These are phyloP conservation scores for Xestia sexstrigata DNA, from an alignment of 2,888 invertebrate genomes.

Conservation along the genomic window DNA sequence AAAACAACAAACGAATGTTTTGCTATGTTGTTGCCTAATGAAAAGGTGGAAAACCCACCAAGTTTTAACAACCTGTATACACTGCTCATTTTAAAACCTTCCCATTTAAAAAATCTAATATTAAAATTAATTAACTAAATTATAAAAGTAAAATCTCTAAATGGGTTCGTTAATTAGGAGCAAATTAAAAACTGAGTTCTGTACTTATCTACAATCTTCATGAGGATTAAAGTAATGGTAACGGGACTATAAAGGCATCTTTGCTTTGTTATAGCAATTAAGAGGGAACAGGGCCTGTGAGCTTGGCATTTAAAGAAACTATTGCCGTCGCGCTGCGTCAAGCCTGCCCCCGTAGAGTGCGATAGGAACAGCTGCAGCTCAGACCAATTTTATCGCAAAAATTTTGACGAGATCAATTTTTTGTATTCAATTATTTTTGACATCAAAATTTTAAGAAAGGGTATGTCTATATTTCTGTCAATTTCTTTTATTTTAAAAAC, in stretches of 20 bases:
- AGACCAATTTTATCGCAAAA: too few relatives aligned
- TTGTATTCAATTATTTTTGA: too few relatives aligned
- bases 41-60: not conserved
- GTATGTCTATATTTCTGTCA: too few relatives aligned
- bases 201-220: slow-evolving; percentile 19
- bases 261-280: slow-evolving; percentile 19
- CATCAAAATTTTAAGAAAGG: too few relatives aligned
- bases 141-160: slow-evolving; percentile 10
- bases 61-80: slow-evolving; percentile 22
- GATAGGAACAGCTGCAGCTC: too few relatives aligned
- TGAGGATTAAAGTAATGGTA: slow-evolving; percentile 37
- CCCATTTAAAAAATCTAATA: slow-evolving; percentile 33
- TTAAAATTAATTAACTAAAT: slow-evolving; percentile 49
- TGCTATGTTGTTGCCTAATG: not conserved
- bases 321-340: too few relatives aligned
- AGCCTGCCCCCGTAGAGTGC: too few relatives aligned
- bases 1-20: not conserved
- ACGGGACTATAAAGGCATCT: slow-evolving; percentile 9
- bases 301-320: too few relatives aligned
- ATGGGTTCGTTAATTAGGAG: slow-evolving; percentile 23
- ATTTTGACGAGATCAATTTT: too few relatives aligned
- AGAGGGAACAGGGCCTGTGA: too few relatives aligned
- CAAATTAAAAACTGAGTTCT: slow-evolving; percentile 15
- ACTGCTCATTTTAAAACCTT: not conserved
- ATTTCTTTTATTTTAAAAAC: too few relatives aligned